Base-by-base conservation (phyloP, 1,140 invertebrate genomes). In the Acromyrmex echinatior region DNA sequence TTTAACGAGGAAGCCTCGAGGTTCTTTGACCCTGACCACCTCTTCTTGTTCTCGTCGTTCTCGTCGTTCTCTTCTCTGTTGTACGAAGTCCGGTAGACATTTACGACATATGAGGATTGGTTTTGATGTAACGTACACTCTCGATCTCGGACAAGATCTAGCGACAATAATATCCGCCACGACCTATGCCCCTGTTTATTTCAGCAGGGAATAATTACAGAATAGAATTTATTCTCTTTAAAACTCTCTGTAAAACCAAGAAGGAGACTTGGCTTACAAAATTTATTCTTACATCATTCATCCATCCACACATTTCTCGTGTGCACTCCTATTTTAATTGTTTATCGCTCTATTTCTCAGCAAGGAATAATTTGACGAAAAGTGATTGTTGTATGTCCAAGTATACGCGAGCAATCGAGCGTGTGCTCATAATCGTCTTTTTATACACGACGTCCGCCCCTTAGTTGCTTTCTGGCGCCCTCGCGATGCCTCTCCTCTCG, bases 1-100 rank as follows among this genome's bases (percentile, higher is more conserved):
- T 92, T 92, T 92, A 91, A 92, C 88, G 91, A 93, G 90, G 88
- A 91, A 91, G 88, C 82, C 74, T 88, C 87, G 31, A 82, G 84
- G 82, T 84, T 86, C 81, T 78, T 68, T 86, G 66, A 85, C 78
- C 73, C 88, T 68, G 49, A 77, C 77, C 70, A 53, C 14, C 49
- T 79, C 73, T 66, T 79, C 49, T 79, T 45, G 45, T 16, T 66
- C 49, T 5, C 4, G 31, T 39, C 21, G 10, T 63, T 62, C 31
- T 4, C 31, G 2, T 63, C 80, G 39, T 74, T 73, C 35, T 45
- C 68, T 49, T 16, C 28, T 39, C n/a, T 14, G 35, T 49, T 28
- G 65, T 60, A 74, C 28, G 6, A 62, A 82, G 16, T 73, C 39
- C 35, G n/a, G 53, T 6, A 16, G 56, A 82, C 63, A 68, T 66